A percentile compares a stretch with the other conserved stretches of the same genome.
phyloP scores from a whole-genome alignment of 2,797 vertebrate species.

The Tympanoctomys barrerae region DNA sequence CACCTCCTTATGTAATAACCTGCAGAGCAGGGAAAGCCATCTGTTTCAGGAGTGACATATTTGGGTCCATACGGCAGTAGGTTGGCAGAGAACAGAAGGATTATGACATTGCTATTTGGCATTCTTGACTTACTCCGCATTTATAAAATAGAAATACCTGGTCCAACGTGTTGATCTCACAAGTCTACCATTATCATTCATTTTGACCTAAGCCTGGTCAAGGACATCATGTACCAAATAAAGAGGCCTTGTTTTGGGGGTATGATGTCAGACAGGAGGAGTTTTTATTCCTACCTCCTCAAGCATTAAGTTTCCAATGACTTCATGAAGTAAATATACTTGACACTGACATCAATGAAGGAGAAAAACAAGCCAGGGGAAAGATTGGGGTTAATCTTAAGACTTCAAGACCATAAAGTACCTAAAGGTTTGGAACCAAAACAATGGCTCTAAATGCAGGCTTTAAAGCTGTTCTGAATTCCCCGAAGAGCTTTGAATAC shows the following conservation, averaged over 20 bases:
- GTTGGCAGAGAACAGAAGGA: slow-evolving; percentile 78
- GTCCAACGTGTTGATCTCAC: slow-evolving; percentile 61
- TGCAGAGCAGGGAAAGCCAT: slow-evolving; percentile 69
- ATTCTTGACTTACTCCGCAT: slow-evolving; percentile 56
- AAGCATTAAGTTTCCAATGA: slow-evolving; percentile 46
- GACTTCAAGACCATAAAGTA: neutral
- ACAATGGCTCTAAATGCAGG: neutral
- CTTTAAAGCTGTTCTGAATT: neutral
- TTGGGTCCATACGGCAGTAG: slow-evolving; percentile 77
- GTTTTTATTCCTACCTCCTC: slow-evolving; percentile 1
- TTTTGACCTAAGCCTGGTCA: slow-evolving; percentile 53
- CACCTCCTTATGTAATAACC: slow-evolving; percentile 75
- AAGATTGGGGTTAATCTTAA: slow-evolving; percentile 21
- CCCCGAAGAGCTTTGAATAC: neutral
- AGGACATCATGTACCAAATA: slow-evolving; percentile 51
- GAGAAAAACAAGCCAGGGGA: neutral
- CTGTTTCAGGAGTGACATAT: slow-evolving; percentile 75
- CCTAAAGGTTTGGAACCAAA: neutral
- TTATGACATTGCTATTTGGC: slow-evolving; percentile 73
- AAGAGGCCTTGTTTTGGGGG: slow-evolving; percentile 15
- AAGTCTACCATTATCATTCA: slow-evolving; percentile 53
- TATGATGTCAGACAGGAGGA: slow-evolving; percentile 58
- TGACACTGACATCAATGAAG: neutral
- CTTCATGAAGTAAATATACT: slow-evolving; percentile 34
- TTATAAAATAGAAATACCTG: slow-evolving; percentile 71